Evolutionary conservation across 2,797 vertebrate species (phyloP).

Genomic region (Sandelia bainsii): DNA sequence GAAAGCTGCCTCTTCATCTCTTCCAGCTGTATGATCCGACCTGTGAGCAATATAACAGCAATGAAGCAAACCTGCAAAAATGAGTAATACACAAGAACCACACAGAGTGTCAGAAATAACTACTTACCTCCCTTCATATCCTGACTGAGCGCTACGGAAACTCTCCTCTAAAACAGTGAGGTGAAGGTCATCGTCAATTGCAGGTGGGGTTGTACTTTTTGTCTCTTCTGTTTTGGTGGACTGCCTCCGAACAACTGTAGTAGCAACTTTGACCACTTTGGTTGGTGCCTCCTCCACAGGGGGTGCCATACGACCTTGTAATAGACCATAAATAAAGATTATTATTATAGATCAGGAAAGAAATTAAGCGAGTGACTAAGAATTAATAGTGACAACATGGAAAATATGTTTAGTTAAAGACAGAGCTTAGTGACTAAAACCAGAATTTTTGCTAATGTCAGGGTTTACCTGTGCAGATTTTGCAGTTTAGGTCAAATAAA

Average conservation of each 20-base stretch:
- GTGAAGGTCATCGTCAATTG: constrained; percentile 87
- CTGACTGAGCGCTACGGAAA: constrained; percentile 84
- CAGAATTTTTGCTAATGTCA: not conserved
- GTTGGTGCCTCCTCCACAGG: constrained; percentile 92
- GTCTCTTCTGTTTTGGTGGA: constrained; percentile 89
- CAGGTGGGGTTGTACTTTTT: constrained; percentile 80
- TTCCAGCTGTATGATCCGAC: constrained; percentile 85
- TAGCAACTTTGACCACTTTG: constrained; percentile 94
- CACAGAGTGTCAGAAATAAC: not conserved
- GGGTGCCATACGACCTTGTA: constrained; percentile 94
- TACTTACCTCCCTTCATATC: constrained; percentile 64
- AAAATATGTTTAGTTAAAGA: not conserved
- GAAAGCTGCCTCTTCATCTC: constrained; percentile 92
- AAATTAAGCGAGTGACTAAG: not conserved
- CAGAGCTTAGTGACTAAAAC: not conserved
- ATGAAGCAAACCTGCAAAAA: constrained; percentile 2
- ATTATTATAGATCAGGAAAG: not conserved
- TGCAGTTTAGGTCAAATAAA: constrained; percentile 97
- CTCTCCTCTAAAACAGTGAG: constrained; percentile 92
- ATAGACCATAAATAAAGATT: too few species aligned
- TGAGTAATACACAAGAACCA: not conserved
- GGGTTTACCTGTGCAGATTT: constrained; percentile 96
- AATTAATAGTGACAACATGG: not conserved
- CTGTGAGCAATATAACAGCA: constrained; percentile 76
- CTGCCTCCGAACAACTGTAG: constrained; percentile 91